phyloP scores from a whole-genome alignment of 1,140 invertebrate species.

The Eriosoma lanigerum region DNA sequence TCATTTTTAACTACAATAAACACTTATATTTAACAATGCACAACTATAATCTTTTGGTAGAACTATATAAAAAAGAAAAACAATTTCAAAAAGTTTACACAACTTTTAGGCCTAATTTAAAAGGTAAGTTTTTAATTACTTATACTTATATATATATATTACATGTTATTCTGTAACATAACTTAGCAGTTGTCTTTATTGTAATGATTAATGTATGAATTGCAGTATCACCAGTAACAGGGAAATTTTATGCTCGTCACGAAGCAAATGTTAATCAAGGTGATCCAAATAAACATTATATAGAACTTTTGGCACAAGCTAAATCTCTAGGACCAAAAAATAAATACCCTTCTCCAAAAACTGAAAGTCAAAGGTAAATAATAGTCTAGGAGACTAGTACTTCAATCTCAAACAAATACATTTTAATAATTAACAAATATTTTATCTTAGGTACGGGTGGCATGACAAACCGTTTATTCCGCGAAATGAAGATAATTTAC shows the following conservation, averaged over 20 bases:
- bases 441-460: slow-evolving; percentile 35
- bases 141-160: too few species aligned
- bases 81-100: slow-evolving; percentile 43
- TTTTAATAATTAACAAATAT: neutral
- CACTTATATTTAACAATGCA: neutral
- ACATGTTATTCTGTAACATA: too few species aligned
- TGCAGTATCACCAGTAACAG: slow-evolving; percentile 30
- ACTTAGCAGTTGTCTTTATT: too few species aligned
- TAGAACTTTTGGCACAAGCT: slow-evolving; percentile 31
- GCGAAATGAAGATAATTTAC: slow-evolving; percentile 23
- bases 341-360: slow-evolving; percentile 39
- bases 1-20: neutral
- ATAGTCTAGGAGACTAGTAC: neutral
- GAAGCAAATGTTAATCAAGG: slow-evolving; percentile 37
- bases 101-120: slow-evolving; percentile 38
- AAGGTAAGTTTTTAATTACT: slow-evolving; percentile 39
- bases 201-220: neutral
- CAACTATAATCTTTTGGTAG: slow-evolving; percentile 14
- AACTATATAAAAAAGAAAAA: slow-evolving; percentile 39
- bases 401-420: neutral
- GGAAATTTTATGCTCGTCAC: slow-evolving; percentile 34
- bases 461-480: slow-evolving; percentile 24
- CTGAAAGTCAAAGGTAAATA: slow-evolving; percentile 47
- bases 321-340: slow-evolving; percentile 35
- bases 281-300: slow-evolving; percentile 11